phyloP scores from a whole-genome alignment of 2,888 invertebrate genomes.

The Nipponacmea schrenckii region DNA sequence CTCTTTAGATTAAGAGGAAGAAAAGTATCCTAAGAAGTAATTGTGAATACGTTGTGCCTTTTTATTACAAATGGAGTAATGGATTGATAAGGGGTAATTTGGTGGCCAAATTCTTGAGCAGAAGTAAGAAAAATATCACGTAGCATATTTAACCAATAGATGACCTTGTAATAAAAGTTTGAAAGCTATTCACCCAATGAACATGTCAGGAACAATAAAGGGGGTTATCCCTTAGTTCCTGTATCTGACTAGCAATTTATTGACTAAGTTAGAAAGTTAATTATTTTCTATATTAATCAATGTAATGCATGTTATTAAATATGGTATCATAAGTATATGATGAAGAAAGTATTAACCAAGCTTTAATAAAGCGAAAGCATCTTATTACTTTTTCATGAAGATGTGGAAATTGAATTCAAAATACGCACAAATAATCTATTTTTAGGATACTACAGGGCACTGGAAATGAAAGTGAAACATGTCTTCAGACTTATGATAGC shows the following conservation, averaged over 20 bases:
- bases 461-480: too few relatives aligned
- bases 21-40: background rate
- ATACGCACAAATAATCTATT: too few relatives aligned
- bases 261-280: background rate
- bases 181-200: background rate
- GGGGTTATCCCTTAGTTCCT: background rate
- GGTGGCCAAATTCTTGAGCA: background rate
- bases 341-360: too few relatives aligned
- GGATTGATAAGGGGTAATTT: too few relatives aligned
- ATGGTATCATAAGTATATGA: too few relatives aligned
- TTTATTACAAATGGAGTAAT: too few relatives aligned
- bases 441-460: too few relatives aligned
- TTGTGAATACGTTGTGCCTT: too few relatives aligned
- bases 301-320: background rate
- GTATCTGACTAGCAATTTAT: background rate
- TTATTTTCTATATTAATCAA: background rate
- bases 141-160: background rate
- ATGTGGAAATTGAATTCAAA: too few relatives aligned
- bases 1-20: background rate
- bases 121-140: background rate
- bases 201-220: background rate
- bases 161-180: background rate
- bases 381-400: too few relatives aligned
- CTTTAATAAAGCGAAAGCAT: too few relatives aligned
- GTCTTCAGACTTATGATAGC: too few relatives aligned